These are phyloP conservation scores for Stomorhina lunata DNA, from an alignment of 2,888 invertebrate species.

Conservation along the genomic window DNA sequence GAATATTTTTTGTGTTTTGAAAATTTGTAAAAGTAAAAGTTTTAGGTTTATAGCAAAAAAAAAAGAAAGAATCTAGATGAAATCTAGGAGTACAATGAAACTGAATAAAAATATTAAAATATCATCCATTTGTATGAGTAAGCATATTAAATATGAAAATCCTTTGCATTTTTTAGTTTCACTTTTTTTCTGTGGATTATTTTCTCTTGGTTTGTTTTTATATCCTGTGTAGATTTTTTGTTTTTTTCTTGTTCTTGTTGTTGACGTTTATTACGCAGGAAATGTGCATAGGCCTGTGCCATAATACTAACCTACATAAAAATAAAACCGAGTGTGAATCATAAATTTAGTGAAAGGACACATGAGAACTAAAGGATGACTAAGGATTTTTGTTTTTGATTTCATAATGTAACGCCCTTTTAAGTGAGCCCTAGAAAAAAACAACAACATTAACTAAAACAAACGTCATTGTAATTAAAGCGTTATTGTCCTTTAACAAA, in stretches of 20 bases:
- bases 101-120: constrained; percentile 54
- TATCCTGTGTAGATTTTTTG: constrained; percentile 66
- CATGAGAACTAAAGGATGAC: neutral
- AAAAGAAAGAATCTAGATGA: constrained; percentile 29
- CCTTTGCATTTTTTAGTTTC: constrained; percentile 45
- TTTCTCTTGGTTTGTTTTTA: constrained; percentile 36
- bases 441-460: neutral
- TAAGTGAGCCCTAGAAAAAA: constrained; percentile 15
- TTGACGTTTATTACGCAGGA: constrained; percentile 68
- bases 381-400: neutral
- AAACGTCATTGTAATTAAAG: constrained; percentile 57
- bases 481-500: constrained; percentile 50
- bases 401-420: constrained; percentile 36
- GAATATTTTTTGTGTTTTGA: neutral
- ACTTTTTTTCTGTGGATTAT: constrained; percentile 26
- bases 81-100: constrained; percentile 32
- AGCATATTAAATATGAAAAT: constrained; percentile 60
- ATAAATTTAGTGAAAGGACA: neutral
- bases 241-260: constrained; percentile 2
- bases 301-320: constrained; percentile 73
- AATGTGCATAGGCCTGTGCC: constrained; percentile 70
- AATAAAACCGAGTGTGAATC: constrained; percentile 26
- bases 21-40: constrained; percentile 27
- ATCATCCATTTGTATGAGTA: constrained; percentile 50
- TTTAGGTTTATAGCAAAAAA: constrained; percentile 15